Evolutionary conservation across 2,113 vertebrate genomes (phyloP), one percentile per base, ranked within the genome.

Genomic region (Calyptommatus sinebrachiatus): DNA sequence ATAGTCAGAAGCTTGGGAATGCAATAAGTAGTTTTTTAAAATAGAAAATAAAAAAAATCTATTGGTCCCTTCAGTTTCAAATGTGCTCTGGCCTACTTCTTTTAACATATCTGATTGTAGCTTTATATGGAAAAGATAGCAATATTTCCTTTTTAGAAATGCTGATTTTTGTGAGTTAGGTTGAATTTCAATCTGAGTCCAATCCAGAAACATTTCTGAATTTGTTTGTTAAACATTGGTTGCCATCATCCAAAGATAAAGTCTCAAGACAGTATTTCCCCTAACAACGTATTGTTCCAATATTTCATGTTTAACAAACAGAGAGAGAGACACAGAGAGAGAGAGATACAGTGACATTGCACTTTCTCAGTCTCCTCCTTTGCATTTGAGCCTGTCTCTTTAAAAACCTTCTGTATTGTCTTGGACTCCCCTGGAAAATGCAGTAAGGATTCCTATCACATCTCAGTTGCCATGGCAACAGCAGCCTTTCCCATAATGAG

Each of bases 391-490:
- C 90, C 92, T 96, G 93, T 92, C 90, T 87, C 94, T 95, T 93
- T 94, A 94, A 94, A 93, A 91, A 78, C 91, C 92, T 95, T 93
- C 91, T 69, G 92, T 94, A 95, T 95, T 95, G 94, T 97, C 94
- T 95, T 83, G 68, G 90, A 87, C 92, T 94, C 97, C 96, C 98
- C 97, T 99, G 93, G 93, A 89, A 95, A 41, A 92, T 91, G 86
- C 94, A 89, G 94, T 94, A 95, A 95, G 94, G 94, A 97, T 92
- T 96, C 95, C 93, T 95, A 96, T 96, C 97, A 97, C 96, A 96
- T 96, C 96, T 95, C 93, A 71, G 97, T 99, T 95, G 94, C 97
- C 95, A 96, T 93, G 92, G 97, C 95, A 97, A 99, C 98, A 95
- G 94, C 93, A 96, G 95, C 77, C 90, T 95, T 96, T 94, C 90